Conservation (phyloP, 2,888 invertebrate species). For the Quadroppia sp. region DNA sequence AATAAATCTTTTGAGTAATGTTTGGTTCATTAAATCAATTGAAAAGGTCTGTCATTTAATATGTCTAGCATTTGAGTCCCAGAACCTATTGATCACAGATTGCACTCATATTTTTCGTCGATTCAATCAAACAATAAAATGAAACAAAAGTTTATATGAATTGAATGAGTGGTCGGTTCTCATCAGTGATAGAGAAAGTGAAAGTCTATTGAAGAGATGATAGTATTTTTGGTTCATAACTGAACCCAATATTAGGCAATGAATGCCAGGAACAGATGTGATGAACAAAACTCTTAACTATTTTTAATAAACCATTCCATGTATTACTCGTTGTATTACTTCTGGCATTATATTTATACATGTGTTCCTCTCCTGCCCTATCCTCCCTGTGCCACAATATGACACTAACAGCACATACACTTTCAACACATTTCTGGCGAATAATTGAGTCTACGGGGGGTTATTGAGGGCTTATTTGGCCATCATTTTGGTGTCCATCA, state of each 20-base stretch:
- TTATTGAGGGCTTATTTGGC: constrained; percentile 9
- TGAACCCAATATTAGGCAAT: constrained; percentile 6
- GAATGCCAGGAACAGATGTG: constrained; percentile 30
- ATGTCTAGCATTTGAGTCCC: background rate
- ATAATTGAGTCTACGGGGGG: constrained; percentile 31
- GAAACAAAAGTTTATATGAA: background rate
- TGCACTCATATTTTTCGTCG: background rate
- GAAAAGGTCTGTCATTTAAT: background rate
- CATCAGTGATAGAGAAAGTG: background rate
- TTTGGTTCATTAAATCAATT: background rate
- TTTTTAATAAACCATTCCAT: constrained; percentile 33
- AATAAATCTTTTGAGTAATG: background rate
- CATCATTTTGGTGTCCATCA: constrained; percentile 26
- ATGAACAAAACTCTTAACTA: constrained; percentile 30
- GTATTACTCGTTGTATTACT: background rate
- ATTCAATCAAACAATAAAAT: background rate
- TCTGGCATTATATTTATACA: constrained; percentile 23
- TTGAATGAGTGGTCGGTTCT: background rate
- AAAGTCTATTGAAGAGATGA: constrained; percentile 8
- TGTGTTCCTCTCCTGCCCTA: constrained; percentile 26
- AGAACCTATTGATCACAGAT: background rate
- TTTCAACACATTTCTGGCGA: constrained; percentile 31
- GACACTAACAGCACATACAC: constrained; percentile 11
- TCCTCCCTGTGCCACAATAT: constrained; percentile 3
- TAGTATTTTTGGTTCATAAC: background rate